These are phyloP conservation scores for Antennarius striatus DNA, from an alignment of 2,113 vertebrate genomes.

Conservation along the genomic window DNA sequence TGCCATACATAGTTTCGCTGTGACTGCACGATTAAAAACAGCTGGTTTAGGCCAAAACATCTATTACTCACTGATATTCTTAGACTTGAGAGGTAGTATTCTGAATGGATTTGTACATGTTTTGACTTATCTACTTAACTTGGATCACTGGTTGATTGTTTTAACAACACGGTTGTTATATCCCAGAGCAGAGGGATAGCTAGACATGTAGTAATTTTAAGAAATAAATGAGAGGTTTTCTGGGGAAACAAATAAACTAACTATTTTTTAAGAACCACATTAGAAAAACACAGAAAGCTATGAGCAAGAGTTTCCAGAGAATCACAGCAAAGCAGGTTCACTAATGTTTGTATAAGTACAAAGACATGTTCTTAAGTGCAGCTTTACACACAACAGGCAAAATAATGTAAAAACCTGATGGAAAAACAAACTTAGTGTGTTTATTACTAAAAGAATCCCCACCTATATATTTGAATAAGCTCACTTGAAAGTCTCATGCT, in stretches of 20 bases:
- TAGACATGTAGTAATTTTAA: constrained; percentile 24
- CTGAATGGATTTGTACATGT: neutral
- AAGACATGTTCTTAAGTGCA: too few relatives aligned
- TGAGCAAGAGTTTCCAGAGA: constrained; percentile 40
- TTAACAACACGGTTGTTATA: constrained; percentile 1
- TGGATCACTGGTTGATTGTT: constrained; percentile 11
- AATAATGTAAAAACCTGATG: neutral
- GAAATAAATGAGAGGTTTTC: constrained; percentile 23
- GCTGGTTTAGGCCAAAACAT: constrained; percentile 7
- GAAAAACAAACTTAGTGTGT: neutral
- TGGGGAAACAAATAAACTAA: constrained; percentile 7
- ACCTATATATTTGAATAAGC: too few relatives aligned
- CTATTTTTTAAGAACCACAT: constrained; percentile 30
- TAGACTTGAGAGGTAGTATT: constrained; percentile 10
- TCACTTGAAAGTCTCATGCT: too few relatives aligned
- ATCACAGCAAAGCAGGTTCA: constrained; percentile 36
- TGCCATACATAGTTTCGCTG: neutral
- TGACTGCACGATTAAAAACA: constrained; percentile 1
- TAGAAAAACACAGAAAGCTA: constrained; percentile 22
- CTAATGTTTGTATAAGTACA: too few relatives aligned
- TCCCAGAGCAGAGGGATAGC: constrained; percentile 9
- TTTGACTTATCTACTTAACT: constrained; percentile 17
- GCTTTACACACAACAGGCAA: neutral
- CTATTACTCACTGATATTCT: constrained; percentile 26
- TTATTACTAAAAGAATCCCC: neutral